These are phyloP conservation scores for Glyptemys insculpta DNA, from an alignment of 2,797 vertebrate genomes.

Conservation along the genomic window DNA sequence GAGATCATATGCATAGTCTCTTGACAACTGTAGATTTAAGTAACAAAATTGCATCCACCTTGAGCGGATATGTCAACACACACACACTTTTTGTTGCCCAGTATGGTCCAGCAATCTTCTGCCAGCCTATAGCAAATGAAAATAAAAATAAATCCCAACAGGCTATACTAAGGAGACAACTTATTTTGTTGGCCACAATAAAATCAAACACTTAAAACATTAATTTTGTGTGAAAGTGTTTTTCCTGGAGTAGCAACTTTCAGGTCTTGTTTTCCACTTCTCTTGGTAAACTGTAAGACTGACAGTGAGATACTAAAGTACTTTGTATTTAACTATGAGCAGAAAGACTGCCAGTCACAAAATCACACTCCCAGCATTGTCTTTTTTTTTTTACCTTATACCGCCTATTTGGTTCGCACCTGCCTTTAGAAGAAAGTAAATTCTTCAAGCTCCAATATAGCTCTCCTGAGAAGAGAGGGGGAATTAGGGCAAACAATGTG, in stretches of 20 bases:
- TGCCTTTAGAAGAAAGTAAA: neutral
- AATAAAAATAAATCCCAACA: neutral
- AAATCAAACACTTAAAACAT: neutral
- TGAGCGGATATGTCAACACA: neutral
- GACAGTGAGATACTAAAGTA: neutral
- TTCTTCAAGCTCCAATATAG: neutral
- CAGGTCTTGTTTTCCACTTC: slow-evolving; percentile 43
- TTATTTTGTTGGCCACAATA: neutral
- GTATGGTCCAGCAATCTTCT: neutral
- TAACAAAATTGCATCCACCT: neutral
- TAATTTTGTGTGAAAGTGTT: slow-evolving; percentile 40
- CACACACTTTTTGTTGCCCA: neutral
- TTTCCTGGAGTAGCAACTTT: neutral
- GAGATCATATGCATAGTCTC: neutral
- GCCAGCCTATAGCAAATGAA: neutral
- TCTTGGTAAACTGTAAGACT: slow-evolving; percentile 44
- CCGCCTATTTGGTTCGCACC: neutral
- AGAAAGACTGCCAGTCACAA: slow-evolving; percentile 47
- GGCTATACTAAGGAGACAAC: neutral
- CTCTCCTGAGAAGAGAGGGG: neutral
- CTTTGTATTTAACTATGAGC: slow-evolving; percentile 41
- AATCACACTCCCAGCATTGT: slow-evolving; percentile 11
- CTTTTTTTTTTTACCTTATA: slow-evolving; percentile 61
- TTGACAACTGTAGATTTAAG: neutral
- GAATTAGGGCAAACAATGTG: neutral